Evolutionary conservation across 2,797 vertebrate genomes (phyloP), one percentile per base, ranked within the genome.

Genomic region (Luscinia luscinia): DNA sequence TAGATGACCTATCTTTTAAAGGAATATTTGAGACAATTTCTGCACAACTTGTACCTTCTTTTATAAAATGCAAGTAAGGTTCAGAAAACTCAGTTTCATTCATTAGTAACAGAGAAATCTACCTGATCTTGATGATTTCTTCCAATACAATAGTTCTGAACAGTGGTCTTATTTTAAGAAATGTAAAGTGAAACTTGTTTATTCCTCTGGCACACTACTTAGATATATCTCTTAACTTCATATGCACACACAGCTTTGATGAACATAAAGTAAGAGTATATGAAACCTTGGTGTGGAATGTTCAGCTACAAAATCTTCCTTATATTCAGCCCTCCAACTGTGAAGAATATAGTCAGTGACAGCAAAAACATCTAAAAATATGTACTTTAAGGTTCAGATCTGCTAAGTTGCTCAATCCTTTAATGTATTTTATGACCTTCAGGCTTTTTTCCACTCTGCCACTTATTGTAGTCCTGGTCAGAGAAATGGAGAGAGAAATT

Each of bases 81-180:
- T 84, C 45, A 87, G 52, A 76, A 96, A 95, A 83, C 9, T 12
- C 62, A 54, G 40, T 51, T 84, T 89, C 49, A 40, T 83, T 83
- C 41, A 77, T 38, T n/a, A 84, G 40, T 28, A 84, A 70, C 45
- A 77, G 12, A 80, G 54, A 85, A 52, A 20, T 69, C 55, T 58
- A 82, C 24, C 15, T 66, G 26, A 68, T 70, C 34, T 70, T 54
- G 28, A 41, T 41, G 9, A 51, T 20, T 74, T 52, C 28, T 63
- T 92, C 43, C 34, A 46, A 77, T 12, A 61, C 6, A 59, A 16
- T 26, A 67, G 36, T 27, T 90, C 30, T 85, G 36, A 93, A 69
- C 19, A 89, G 52, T 17, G 11, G 17, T 67, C 40, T 79, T 83
- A 70, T 66, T 83, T 78, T 43, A 51, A 84, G 45, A 83, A 83